Percentiles rank a stretch among this genome's conserved stretches.
Evolutionary conservation across 1,140 invertebrate species (phyloP).

Genomic region (Drosophila persimilis): DNA sequence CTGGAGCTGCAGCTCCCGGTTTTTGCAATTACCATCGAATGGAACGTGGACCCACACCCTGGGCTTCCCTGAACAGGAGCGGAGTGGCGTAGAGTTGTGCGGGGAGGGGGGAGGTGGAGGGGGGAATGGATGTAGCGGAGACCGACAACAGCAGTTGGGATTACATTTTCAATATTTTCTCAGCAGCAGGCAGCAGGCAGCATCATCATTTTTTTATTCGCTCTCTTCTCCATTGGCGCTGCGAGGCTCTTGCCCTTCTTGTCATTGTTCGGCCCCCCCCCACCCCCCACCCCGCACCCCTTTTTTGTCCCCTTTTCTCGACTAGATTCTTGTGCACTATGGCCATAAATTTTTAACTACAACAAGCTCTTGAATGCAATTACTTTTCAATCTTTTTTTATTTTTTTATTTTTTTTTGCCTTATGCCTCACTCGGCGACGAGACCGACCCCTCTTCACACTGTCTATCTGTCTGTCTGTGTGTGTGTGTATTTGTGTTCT

Average conservation of each 20-base stretch:
- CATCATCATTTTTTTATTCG: constrained; percentile 55
- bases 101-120: background rate
- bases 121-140: constrained; percentile 10
- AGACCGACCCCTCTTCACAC: background rate
- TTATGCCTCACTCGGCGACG: constrained; percentile 1
- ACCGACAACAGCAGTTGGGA: constrained; percentile 50
- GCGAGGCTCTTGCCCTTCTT: constrained; percentile 4
- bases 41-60: no score
- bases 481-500: constrained; percentile 30
- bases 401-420: constrained; percentile 13
- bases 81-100: background rate
- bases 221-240: constrained; percentile 19
- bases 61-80: background rate
- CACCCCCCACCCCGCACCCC: no score
- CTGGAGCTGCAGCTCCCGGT: constrained; percentile 44
- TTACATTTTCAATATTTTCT: constrained; percentile 78
- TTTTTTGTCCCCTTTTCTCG: constrained; percentile 8
- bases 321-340: constrained; percentile 65
- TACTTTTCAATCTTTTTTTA: constrained; percentile 75
- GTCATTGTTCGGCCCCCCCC: no score
- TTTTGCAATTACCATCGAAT: constrained; percentile 64
- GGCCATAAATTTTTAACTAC: constrained; percentile 80
- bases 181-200: constrained; percentile 11
- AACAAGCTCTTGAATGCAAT: constrained; percentile 78
- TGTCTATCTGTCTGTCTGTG: constrained; percentile 24